Evolutionary conservation across 2,888 invertebrate genomes (phyloP).

Genomic region (Aphrophora alni): DNA sequence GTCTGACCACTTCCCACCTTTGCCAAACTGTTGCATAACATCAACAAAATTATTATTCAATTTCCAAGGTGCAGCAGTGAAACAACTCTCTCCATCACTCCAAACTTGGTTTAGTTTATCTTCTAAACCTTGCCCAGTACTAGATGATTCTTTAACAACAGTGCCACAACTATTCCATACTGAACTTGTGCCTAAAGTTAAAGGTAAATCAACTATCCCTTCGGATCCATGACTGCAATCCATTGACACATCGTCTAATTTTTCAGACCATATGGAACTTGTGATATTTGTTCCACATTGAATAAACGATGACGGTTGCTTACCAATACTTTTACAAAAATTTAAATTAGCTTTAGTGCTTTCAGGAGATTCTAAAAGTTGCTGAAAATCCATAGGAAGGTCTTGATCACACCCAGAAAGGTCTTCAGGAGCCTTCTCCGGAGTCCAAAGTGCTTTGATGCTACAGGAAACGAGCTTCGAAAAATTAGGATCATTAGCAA

Average conservation of each 20-base stretch:
- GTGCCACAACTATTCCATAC: neutral
- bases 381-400: slow-evolving; percentile 67
- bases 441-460: slow-evolving; percentile 71
- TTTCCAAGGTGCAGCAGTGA: slow-evolving; percentile 43
- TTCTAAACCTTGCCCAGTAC: slow-evolving; percentile 19
- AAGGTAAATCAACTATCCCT: neutral
- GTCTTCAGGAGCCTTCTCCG: slow-evolving; percentile 45
- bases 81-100: slow-evolving; percentile 42
- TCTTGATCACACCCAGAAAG: slow-evolving; percentile 60
- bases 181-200: neutral
- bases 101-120: slow-evolving; percentile 34
- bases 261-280: slow-evolving; percentile 62
- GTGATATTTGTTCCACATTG: slow-evolving; percentile 62
- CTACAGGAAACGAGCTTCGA: slow-evolving; percentile 69
- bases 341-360: slow-evolving; percentile 56
- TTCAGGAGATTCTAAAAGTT: slow-evolving; percentile 65
- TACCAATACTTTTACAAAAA: slow-evolving; percentile 53
- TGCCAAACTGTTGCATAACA: neutral
- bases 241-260: slow-evolving; percentile 31
- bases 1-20: slow-evolving; percentile 55
- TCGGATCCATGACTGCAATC: slow-evolving; percentile 15
- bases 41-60: slow-evolving; percentile 21
- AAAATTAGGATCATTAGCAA: slow-evolving; percentile 20
- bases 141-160: neutral
- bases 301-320: slow-evolving; percentile 54